Evolutionary conservation across 1,140 invertebrate species (phyloP), one percentile per base, ranked within the genome.

Genomic region (Lepidurus apus): DNA sequence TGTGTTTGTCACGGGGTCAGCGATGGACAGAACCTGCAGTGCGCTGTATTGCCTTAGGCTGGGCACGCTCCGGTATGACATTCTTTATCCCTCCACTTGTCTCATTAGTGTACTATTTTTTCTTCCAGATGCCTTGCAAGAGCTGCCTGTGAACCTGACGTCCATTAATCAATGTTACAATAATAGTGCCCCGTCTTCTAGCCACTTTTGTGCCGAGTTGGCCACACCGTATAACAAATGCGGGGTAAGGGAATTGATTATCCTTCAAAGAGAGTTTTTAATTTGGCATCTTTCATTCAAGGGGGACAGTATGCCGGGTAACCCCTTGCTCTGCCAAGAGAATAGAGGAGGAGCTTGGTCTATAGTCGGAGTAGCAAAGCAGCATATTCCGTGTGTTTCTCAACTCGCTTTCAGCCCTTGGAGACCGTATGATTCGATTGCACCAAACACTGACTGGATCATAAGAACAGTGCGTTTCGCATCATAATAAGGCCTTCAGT

Each of bases 1-100:
- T 93, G 76, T 96, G 94, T 82, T 83, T 96, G 9, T 76, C 78
- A 13, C 73, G 78, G 13, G 78, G 75, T 13, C 65, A 79, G 8
- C 44, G 42, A 45, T 79, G 78, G 78, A 26, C 76, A 3, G 74
- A 74, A 42, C 75, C 75, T 2, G 26, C 47, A 10, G 73, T 77
- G n/a, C 53, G 77, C n/a, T 80, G 79, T 47, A 43, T 80, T 74
- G 75, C 45, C 13, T 73, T 80, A 7, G 76, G 75, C 65, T 80
- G 79, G 79, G 75, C 73, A 73, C 43, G 74, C 47, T 44, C 77
- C n/a, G 47, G 79, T 80, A 79, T 43, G 45, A 73, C 65, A 42
- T 43, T n/a, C 44, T n/a, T 11, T 42, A 77, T 9, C 17, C 42
- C 43, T 10, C 24, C 11, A 34, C 74, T 44, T 43, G 43, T 44